A percentile compares a stretch with the other conserved stretches of the same genome.
Conservation (phyloP, 2,797 vertebrate species). For the Coreius guichenoti region DNA sequence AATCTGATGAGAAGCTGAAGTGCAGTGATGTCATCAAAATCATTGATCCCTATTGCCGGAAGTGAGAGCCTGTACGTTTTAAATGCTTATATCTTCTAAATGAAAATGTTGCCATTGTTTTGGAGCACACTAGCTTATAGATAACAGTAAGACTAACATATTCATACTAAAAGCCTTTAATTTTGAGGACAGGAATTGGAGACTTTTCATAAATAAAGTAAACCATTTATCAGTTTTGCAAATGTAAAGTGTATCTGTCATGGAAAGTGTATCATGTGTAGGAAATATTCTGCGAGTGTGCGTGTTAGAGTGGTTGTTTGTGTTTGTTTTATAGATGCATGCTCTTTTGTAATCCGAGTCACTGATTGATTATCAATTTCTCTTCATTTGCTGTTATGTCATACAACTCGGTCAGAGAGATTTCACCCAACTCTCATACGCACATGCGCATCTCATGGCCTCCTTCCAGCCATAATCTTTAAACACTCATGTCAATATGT, state of each 20-base stretch:
- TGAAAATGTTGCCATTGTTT: too few relatives aligned
- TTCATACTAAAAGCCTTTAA: too few relatives aligned
- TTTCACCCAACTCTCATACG: neutral
- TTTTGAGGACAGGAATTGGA: neutral
- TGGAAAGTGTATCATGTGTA: neutral
- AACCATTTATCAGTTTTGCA: neutral
- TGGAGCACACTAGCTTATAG: too few relatives aligned
- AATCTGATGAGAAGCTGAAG: too few relatives aligned
- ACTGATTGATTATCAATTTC: neutral
- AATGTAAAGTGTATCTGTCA: neutral
- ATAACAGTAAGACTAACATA: too few relatives aligned
- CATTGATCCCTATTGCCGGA: too few relatives aligned
- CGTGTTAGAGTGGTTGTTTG: neutral
- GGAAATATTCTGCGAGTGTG: neutral
- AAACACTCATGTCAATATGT: constrained; percentile 1
- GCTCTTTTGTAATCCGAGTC: neutral
- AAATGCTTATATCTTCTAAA: too few relatives aligned
- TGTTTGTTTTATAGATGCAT: neutral
- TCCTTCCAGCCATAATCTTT: neutral
- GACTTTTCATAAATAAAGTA: neutral
- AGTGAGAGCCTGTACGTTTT: too few relatives aligned
- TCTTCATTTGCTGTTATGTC: neutral
- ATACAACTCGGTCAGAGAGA: neutral
- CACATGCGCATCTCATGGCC: neutral
- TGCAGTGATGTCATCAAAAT: too few relatives aligned